Conservation (phyloP, 2,113 vertebrate genomes). For the Emydocephalus ijimae region DNA sequence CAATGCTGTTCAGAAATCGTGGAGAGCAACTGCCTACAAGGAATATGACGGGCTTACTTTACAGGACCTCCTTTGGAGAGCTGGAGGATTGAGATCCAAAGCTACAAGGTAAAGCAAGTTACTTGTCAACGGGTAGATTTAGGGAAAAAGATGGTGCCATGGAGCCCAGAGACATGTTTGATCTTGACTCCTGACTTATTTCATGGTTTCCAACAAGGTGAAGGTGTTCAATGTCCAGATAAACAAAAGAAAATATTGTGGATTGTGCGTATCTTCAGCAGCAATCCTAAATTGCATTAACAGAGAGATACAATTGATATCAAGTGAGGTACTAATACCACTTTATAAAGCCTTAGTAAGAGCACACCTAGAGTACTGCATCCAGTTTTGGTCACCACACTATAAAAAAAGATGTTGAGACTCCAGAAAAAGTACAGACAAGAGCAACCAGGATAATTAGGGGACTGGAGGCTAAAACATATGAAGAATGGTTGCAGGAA, state of each 20-base stretch:
- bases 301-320: no score
- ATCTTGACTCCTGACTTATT: not conserved
- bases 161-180: not conserved
- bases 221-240: not conserved
- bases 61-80: conserved; percentile 75
- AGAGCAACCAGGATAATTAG: no score
- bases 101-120: conserved; percentile 68
- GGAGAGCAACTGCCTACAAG: conserved; percentile 80
- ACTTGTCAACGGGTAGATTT: not conserved
- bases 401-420: no score
- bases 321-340: no score
- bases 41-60: conserved; percentile 77
- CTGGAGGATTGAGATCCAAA: conserved; percentile 75
- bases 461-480: no score
- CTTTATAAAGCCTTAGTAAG: no score
- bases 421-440: no score
- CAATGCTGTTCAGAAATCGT: conserved; percentile 83
- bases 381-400: no score
- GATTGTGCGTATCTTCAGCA: not conserved
- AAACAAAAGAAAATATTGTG: not conserved
- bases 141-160: not conserved
- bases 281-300: not conserved
- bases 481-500: no score
- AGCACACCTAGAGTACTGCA: no score
- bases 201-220: not conserved